Conservation (phyloP, 2,113 vertebrate genomes). For the Paradoxurus hermaphroditus region DNA sequence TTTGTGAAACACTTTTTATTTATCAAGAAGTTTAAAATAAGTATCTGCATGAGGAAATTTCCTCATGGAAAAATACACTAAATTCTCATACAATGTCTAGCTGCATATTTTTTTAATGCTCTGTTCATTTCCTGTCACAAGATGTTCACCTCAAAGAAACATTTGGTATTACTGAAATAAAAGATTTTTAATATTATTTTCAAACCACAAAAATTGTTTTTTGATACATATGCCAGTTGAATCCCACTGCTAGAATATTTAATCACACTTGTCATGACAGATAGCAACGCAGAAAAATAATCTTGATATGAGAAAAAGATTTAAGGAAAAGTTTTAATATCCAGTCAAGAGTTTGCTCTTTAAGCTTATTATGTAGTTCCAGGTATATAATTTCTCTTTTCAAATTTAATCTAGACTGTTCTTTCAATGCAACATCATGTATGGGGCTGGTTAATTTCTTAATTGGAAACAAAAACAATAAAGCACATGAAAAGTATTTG, state of each 20-base stretch:
- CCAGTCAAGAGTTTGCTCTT: not conserved
- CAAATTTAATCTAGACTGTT: not conserved
- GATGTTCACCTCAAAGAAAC: conserved; percentile 43
- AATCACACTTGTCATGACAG: not conserved
- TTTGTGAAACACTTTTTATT: not conserved
- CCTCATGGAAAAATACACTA: not conserved
- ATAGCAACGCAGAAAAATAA: not conserved
- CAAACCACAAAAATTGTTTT: conserved; percentile 27
- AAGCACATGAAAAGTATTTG: not conserved
- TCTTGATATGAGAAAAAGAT: not conserved
- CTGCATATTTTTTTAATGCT: conserved; percentile 44
- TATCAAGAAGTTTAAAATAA: conserved; percentile 38
- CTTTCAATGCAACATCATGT: not conserved
- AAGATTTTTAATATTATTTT: conserved; percentile 45
- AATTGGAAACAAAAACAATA: not conserved
- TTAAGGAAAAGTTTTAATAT: conserved; percentile 18
- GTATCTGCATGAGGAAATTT: conserved; percentile 15
- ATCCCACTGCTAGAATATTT: conserved; percentile 9
- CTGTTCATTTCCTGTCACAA: conserved; percentile 54
- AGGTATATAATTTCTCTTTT: not conserved
- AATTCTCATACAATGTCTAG: conserved; percentile 22
- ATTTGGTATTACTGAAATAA: conserved; percentile 52
- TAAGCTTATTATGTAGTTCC: not conserved
- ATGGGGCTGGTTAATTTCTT: not conserved
- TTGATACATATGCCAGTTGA: not conserved